A percentile compares a stretch with the other conserved stretches of the same genome.
Conservation (phyloP, 2,797 vertebrate species). For the Valencia hispanica region DNA sequence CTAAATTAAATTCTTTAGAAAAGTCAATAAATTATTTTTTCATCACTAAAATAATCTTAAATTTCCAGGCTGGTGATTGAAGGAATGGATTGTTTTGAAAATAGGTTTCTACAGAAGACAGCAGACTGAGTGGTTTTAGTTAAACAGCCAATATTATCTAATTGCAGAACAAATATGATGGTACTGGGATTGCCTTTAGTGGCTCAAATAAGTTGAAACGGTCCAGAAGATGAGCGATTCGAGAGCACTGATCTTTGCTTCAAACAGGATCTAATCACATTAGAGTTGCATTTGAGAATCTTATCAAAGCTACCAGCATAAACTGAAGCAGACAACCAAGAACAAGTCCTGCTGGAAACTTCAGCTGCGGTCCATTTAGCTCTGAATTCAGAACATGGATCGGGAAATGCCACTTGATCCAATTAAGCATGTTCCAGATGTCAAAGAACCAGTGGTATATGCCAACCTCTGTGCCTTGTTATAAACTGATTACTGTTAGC, state of each 20-base stretch:
- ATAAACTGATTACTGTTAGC: neutral
- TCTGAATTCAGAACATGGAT: neutral
- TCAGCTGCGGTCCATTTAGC: neutral
- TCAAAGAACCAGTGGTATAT: neutral
- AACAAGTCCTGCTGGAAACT: neutral
- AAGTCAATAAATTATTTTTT: no score
- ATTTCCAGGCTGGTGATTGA: neutral
- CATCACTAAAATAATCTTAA: neutral
- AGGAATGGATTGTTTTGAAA: neutral
- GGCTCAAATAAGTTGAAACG: neutral
- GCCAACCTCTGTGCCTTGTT: no score
- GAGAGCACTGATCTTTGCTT: neutral
- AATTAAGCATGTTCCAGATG: neutral
- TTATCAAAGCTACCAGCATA: neutral
- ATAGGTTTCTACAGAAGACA: neutral
- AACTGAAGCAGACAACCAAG: neutral
- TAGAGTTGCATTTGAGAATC: neutral
- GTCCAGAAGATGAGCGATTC: neutral
- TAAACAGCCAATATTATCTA: neutral
- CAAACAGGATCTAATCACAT: neutral
- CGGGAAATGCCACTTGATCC: neutral
- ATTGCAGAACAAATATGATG: neutral
- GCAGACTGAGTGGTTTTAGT: neutral
- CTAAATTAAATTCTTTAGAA: neutral
- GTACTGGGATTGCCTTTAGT: no score